Evolutionary conservation across 2,113 vertebrate species (phyloP).

Genomic region (Mustela nigripes): DNA sequence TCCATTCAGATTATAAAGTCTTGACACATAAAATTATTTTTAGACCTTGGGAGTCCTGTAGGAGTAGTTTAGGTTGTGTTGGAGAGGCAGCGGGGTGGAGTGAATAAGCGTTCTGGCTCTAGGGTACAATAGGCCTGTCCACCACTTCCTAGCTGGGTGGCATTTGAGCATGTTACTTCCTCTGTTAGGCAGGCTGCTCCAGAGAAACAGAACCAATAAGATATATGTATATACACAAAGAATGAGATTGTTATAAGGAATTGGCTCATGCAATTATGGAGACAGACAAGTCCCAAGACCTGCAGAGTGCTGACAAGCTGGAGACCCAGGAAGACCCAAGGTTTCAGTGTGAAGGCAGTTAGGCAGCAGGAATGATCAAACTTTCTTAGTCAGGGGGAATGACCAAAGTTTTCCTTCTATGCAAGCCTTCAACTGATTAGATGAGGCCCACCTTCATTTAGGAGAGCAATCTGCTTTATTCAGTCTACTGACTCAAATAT

Average conservation of each 20-base stretch:
- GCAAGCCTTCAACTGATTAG: neutral
- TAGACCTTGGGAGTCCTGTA: constrained; percentile 30
- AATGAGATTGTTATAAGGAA: neutral
- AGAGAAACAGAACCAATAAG: neutral
- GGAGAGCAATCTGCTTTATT: neutral
- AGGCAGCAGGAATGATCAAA: neutral
- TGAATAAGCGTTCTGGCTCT: neutral
- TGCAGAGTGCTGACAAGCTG: neutral
- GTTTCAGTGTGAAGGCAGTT: neutral
- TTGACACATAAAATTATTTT: neutral
- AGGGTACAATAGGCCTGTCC: neutral
- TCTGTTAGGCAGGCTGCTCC: neutral
- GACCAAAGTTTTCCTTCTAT: neutral
- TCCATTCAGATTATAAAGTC: constrained; percentile 32
- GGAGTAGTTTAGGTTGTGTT: neutral
- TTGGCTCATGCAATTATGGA: neutral
- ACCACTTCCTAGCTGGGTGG: neutral
- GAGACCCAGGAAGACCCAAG: neutral
- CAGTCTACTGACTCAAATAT: neutral
- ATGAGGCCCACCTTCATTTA: neutral
- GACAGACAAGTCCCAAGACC: neutral
- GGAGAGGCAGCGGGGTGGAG: neutral
- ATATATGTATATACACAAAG: no score
- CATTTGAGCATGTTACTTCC: neutral
- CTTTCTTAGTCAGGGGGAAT: neutral